Conservation (phyloP, 2,888 invertebrate species). For the Allygus modestus region DNA sequence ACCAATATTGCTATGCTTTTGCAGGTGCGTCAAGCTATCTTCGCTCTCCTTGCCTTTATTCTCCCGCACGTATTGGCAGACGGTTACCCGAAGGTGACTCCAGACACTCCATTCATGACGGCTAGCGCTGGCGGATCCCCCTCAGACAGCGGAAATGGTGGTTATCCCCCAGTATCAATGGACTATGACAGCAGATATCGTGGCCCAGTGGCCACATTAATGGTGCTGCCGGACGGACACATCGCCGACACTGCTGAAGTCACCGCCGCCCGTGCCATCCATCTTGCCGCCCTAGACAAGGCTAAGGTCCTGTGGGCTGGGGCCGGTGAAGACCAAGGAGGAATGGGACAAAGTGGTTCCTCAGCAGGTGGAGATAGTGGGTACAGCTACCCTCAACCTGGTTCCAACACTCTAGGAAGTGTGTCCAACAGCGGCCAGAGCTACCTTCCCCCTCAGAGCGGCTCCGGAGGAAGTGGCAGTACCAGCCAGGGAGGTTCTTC, state of each 20-base stretch:
- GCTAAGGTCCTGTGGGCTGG: slow-evolving; percentile 2
- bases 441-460: slow-evolving; percentile 27
- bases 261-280: slow-evolving; percentile 57
- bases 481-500: background rate
- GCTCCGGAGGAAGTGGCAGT: background rate
- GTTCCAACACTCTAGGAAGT: background rate
- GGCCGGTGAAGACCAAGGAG: background rate
- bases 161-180: slow-evolving; percentile 31
- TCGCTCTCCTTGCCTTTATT: background rate
- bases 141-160: background rate
- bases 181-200: slow-evolving; percentile 39
- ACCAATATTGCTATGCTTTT: background rate
- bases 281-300: slow-evolving; percentile 61
- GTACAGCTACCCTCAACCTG: slow-evolving; percentile 7
- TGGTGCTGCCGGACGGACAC: background rate
- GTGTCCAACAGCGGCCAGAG: slow-evolving; percentile 40
- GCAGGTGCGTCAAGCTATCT: background rate
- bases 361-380: too few species aligned
- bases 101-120: background rate
- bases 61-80: background rate
- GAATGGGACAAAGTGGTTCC: background rate
- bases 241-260: slow-evolving; percentile 50
- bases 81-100: slow-evolving; percentile 25
- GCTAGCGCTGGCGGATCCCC: background rate
- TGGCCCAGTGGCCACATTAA: slow-evolving; percentile 3